Evolutionary conservation across 2,113 vertebrate genomes (phyloP).

Genomic region (Fukomys damarensis): DNA sequence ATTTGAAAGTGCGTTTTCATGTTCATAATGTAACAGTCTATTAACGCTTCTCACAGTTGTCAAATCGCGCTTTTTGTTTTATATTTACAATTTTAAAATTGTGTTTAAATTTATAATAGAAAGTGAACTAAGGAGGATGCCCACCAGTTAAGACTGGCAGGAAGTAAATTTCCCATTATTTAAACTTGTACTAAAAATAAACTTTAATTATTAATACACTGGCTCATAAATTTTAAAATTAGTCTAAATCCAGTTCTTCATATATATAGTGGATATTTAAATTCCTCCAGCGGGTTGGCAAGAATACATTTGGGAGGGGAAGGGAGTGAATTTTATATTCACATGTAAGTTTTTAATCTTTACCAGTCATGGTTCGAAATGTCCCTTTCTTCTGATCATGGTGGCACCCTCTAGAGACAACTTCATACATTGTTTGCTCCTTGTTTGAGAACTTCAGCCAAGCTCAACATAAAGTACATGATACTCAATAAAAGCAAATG

Average conservation of each 20-base stretch:
- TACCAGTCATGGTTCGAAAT: not conserved
- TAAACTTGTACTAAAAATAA: conserved; percentile 51
- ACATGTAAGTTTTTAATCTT: not conserved
- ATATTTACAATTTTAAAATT: not conserved
- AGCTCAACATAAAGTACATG: not conserved
- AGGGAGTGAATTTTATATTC: conserved; percentile 2
- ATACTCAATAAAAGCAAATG: not conserved
- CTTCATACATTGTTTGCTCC: not conserved
- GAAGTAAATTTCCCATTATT: not conserved
- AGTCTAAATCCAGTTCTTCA: too few relatives aligned
- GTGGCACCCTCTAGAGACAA: not conserved
- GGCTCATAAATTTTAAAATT: not conserved
- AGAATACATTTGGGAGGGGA: not conserved
- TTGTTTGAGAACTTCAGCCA: not conserved
- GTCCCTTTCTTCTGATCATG: not conserved
- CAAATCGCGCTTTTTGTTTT: not conserved
- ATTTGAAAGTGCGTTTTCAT: not conserved
- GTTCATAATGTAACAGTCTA: not conserved
- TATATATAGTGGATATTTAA: too few relatives aligned
- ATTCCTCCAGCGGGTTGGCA: not conserved
- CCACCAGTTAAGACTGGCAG: not conserved
- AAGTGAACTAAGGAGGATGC: not conserved
- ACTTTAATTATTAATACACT: not conserved
- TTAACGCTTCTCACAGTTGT: not conserved
- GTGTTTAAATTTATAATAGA: not conserved